These are phyloP conservation scores for Amiota minor DNA, from an alignment of 2,888 invertebrate species.

Conservation along the genomic window DNA sequence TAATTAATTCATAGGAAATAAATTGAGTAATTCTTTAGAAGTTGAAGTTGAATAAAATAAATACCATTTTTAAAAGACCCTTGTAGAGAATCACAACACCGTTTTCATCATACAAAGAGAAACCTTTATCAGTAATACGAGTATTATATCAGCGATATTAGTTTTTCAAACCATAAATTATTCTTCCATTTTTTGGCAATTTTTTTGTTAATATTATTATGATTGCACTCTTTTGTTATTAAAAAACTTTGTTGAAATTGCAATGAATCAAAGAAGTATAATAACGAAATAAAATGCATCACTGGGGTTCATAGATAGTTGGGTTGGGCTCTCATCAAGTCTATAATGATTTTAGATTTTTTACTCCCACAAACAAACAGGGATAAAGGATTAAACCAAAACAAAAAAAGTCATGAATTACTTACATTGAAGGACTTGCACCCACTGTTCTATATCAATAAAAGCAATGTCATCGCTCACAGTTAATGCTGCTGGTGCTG, in stretches of 20 bases:
- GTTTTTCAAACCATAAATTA: background rate
- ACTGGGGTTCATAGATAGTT: no score
- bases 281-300: background rate
- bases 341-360: background rate
- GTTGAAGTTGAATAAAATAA: no score
- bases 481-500: background rate
- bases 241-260: conserved; percentile 6
- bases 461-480: background rate
- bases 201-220: background rate
- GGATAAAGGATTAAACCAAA: background rate
- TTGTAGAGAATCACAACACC: no score
- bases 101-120: no score
- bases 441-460: background rate
- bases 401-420: background rate
- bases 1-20: no score
- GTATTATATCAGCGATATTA: no score
- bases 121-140: no score
- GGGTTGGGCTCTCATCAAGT: background rate
- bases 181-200: background rate
- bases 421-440: conserved; percentile 5
- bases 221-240: background rate
- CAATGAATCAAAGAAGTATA: background rate
- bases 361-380: background rate
- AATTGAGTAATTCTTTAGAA: no score
- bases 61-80: no score